A percentile compares a stretch with the other conserved stretches of the same genome.
phyloP scores from a whole-genome alignment of 1,140 invertebrate genomes.

The Pentalonia nigronervosa region DNA sequence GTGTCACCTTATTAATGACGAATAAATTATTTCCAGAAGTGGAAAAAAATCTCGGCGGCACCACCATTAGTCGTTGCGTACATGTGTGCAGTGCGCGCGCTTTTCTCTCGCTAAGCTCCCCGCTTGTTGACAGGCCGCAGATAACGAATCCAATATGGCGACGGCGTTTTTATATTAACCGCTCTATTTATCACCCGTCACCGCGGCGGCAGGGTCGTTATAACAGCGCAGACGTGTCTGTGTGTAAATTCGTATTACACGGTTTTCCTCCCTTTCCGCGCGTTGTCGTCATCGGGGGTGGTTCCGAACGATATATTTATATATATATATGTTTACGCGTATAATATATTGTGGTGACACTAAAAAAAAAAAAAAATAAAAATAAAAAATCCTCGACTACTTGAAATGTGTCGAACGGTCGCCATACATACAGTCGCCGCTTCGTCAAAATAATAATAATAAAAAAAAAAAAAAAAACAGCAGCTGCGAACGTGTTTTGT shows the following conservation, averaged over 20 bases:
- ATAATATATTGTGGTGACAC: conserved; percentile 41
- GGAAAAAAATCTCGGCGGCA: not conserved
- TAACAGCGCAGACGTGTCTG: not conserved
- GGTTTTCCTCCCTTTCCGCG: not conserved
- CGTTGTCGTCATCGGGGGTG: not conserved
- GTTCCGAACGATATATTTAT: not conserved
- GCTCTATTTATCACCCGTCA: conserved; percentile 55
- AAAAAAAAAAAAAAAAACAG: not conserved
- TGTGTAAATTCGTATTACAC: conserved; percentile 47
- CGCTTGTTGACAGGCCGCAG: conserved; percentile 40
- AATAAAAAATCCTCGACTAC: not conserved
- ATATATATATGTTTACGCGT: not conserved
- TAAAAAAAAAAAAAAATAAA: not conserved
- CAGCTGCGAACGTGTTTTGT: conserved; percentile 18
- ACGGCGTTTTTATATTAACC: conserved; percentile 55
- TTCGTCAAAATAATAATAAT: conserved; percentile 31
- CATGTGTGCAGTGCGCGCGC: not conserved
- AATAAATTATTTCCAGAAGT: conserved; percentile 41
- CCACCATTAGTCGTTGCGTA: conserved; percentile 37
- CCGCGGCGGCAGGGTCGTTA: conserved; percentile 28
- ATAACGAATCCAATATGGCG: conserved; percentile 47
- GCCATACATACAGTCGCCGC: not conserved
- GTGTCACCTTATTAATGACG: conserved; percentile 46
- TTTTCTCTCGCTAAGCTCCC: not conserved
- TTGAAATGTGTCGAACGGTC: conserved; percentile 24